phyloP scores from a whole-genome alignment of 1,140 invertebrate genomes.

The Drosophila saltans region DNA sequence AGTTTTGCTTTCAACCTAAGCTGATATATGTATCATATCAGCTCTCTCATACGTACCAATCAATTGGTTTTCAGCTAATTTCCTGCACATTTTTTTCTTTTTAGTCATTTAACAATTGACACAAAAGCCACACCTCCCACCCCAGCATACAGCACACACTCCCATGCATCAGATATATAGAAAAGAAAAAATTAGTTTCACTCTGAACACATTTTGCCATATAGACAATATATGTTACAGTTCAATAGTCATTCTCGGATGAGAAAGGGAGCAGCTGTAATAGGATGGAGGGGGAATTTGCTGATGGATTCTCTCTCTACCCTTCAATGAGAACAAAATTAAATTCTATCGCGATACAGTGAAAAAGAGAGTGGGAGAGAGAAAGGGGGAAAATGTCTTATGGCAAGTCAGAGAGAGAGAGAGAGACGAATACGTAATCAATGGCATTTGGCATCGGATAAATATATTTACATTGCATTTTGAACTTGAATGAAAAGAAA shows the following conservation, averaged over 20 bases:
- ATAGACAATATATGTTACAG: conserved; percentile 74
- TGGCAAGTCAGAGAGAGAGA: background rate
- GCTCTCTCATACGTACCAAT: background rate
- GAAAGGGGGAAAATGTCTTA: background rate
- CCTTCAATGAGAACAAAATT: conserved; percentile 75
- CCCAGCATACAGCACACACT: conserved; percentile 1
- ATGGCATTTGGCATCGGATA: conserved; percentile 59
- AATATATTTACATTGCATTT: conserved; percentile 61
- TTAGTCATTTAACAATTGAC: conserved; percentile 17
- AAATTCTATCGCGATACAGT: conserved; percentile 78
- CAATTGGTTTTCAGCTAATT: conserved; percentile 55
- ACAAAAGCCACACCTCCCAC: background rate
- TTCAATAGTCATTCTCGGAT: conserved; percentile 48
- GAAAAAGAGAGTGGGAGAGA: conserved; percentile 13
- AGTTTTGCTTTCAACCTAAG: background rate
- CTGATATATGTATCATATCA: background rate
- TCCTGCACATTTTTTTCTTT: conserved; percentile 35
- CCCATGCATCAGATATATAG: conserved; percentile 23
- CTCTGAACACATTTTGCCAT: conserved; percentile 50
- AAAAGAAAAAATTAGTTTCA: conserved; percentile 39
- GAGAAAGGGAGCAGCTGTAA: background rate
- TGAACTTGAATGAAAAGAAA: conserved; percentile 32
- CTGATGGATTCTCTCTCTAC: conserved; percentile 52
- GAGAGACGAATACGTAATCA: conserved; percentile 73
- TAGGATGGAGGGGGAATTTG: conserved; percentile 13